phyloP scores from a whole-genome alignment of 2,113 vertebrate species.

The Thalassoma bifasciatum region DNA sequence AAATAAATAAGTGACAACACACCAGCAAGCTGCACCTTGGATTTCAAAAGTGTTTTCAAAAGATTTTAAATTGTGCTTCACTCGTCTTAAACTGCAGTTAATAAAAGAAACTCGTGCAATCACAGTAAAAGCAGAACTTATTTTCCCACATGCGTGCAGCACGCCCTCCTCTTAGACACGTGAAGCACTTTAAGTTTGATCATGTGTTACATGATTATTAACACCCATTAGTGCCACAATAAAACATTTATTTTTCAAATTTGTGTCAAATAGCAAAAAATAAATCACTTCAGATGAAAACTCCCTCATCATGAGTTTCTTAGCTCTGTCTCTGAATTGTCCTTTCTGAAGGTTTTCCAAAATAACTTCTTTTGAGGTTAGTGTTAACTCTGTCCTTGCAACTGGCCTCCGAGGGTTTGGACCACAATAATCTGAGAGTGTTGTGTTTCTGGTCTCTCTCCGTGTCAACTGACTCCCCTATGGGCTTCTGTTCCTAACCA shows the following conservation, averaged over 20 bases:
- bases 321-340: not conserved
- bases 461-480: constrained; percentile 77
- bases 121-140: not conserved
- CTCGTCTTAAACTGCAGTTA: too few relatives aligned
- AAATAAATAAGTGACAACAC: constrained; percentile 6
- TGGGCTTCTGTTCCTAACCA: constrained; percentile 59
- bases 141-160: not conserved
- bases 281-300: not conserved
- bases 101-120: not conserved
- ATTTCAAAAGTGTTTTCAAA: too few relatives aligned
- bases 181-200: not conserved
- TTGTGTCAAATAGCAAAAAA: not conserved
- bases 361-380: constrained; percentile 27
- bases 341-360: not conserved
- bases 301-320: too few relatives aligned
- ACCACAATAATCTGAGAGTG: constrained; percentile 67
- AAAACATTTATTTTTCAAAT: not conserved
- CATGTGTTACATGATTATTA: not conserved
- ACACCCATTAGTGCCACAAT: not conserved
- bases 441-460: constrained; percentile 63
- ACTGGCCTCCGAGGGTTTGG: constrained; percentile 40
- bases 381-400: constrained; percentile 43
- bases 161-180: not conserved
- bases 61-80: too few relatives aligned
- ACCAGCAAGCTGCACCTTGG: not conserved